Evolutionary conservation across 2,113 vertebrate species (phyloP).

Genomic region (Holacanthus passer): DNA sequence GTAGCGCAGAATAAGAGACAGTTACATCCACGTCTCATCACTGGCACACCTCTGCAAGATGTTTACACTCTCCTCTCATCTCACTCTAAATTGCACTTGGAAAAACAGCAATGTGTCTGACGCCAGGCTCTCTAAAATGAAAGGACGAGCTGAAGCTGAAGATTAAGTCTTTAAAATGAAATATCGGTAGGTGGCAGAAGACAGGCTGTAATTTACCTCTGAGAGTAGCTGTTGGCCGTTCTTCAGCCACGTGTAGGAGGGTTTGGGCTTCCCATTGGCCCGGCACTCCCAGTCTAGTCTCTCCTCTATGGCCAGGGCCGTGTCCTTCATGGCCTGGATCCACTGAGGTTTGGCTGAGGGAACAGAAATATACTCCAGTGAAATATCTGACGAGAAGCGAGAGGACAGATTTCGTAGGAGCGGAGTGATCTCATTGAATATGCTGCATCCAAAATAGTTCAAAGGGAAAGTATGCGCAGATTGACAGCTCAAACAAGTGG

Average conservation of each 20-base stretch:
- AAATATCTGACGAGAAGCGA: conserved; percentile 37
- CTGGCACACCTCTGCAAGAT: conserved; percentile 65
- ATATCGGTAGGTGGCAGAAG: conserved; percentile 51
- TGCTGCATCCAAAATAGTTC: conserved; percentile 48
- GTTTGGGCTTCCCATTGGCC: conserved; percentile 92
- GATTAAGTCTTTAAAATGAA: conserved; percentile 72
- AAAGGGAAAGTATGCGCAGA: conserved; percentile 30
- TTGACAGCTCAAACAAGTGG: conserved; percentile 52
- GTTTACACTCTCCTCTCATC: conserved; percentile 69
- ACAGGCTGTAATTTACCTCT: conserved; percentile 85
- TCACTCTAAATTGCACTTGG: conserved; percentile 51
- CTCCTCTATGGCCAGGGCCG: conserved; percentile 90
- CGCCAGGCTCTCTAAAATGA: conserved; percentile 30
- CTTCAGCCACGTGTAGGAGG: conserved; percentile 93
- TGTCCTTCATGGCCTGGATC: conserved; percentile 90
- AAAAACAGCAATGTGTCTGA: conserved; percentile 50
- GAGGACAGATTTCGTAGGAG: conserved; percentile 42
- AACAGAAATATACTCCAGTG: conserved; percentile 62
- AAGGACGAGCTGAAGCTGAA: conserved; percentile 51
- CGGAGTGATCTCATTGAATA: conserved; percentile 47
- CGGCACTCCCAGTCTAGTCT: conserved; percentile 91
- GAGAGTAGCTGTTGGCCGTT: conserved; percentile 88
- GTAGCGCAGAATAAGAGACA: conserved; percentile 62
- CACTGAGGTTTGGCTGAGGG: conserved; percentile 93
- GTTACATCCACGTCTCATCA: conserved; percentile 73